Conservation (phyloP, 2,113 vertebrate species). For the Silurus asotus region DNA sequence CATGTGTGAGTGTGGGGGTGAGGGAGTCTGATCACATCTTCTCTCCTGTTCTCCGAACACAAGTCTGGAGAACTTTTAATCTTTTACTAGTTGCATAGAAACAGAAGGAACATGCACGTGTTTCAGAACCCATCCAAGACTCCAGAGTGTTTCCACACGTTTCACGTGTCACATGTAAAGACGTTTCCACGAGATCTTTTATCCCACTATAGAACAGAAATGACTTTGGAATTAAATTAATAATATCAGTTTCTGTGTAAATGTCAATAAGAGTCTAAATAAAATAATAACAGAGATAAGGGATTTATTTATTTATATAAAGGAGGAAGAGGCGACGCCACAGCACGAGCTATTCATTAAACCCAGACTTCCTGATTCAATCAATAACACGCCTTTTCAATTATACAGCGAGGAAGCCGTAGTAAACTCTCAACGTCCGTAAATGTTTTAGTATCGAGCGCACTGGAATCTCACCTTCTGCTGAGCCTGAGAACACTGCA, state of each 20-base stretch:
- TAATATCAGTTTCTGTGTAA: background rate
- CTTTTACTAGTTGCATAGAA: too few species aligned
- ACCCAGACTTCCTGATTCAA: constrained; percentile 50
- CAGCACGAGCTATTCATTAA: constrained; percentile 54
- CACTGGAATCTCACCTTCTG: constrained; percentile 30
- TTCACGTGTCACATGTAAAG: too few species aligned
- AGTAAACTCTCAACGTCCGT: constrained; percentile 53
- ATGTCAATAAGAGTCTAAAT: constrained; percentile 7
- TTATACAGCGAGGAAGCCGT: constrained; percentile 40
- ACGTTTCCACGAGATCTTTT: too few species aligned
- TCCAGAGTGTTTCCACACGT: too few species aligned
- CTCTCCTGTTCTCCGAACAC: too few species aligned
- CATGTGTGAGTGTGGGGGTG: too few species aligned
- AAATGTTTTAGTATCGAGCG: constrained; percentile 53
- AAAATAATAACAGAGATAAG: constrained; percentile 27
- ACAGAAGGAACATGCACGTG: too few species aligned
- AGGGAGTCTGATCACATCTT: too few species aligned
- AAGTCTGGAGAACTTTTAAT: too few species aligned
- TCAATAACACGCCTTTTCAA: constrained; percentile 59
- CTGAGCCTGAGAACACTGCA: constrained; percentile 9
- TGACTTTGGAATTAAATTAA: background rate
- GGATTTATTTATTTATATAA: background rate
- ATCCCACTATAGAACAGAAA: too few species aligned
- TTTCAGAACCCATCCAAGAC: too few species aligned
- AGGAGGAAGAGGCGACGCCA: constrained; percentile 14